Evolutionary conservation across 2,888 invertebrate genomes (phyloP).

Genomic region (Drosophila neonasuta): DNA sequence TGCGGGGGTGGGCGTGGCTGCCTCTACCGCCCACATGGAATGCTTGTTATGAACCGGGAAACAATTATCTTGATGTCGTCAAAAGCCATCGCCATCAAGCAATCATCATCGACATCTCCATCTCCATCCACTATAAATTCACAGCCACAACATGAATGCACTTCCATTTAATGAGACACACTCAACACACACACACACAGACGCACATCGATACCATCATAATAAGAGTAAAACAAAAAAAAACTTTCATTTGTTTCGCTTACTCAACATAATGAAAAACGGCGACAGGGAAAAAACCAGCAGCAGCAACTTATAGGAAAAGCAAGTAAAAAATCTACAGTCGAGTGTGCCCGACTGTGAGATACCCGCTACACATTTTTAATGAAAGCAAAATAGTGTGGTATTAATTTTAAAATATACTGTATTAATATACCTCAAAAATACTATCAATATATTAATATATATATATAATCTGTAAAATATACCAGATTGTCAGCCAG

Average conservation of each 20-base stretch:
- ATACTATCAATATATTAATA: no score
- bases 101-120: slow-evolving; percentile 47
- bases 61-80: slow-evolving; percentile 73
- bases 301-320: slow-evolving; percentile 9
- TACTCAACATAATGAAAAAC: slow-evolving; percentile 74
- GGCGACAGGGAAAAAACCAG: slow-evolving; percentile 21
- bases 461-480: no score
- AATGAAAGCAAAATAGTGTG: no score
- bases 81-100: slow-evolving; percentile 66
- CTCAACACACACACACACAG: slow-evolving; percentile 16
- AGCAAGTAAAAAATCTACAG: neutral
- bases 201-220: slow-evolving; percentile 29
- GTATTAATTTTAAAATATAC: no score
- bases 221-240: slow-evolving; percentile 23
- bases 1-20: slow-evolving; percentile 15
- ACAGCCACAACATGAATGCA: slow-evolving; percentile 53
- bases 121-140: neutral
- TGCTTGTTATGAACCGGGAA: slow-evolving; percentile 64
- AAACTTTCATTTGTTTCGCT: slow-evolving; percentile 73
- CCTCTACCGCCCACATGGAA: slow-evolving; percentile 37
- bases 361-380: no score
- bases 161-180: slow-evolving; percentile 70
- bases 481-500: no score
- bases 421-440: no score
- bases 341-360: no score